Evolutionary conservation across 2,797 vertebrate genomes (phyloP).

Genomic region (Vipera latastei): DNA sequence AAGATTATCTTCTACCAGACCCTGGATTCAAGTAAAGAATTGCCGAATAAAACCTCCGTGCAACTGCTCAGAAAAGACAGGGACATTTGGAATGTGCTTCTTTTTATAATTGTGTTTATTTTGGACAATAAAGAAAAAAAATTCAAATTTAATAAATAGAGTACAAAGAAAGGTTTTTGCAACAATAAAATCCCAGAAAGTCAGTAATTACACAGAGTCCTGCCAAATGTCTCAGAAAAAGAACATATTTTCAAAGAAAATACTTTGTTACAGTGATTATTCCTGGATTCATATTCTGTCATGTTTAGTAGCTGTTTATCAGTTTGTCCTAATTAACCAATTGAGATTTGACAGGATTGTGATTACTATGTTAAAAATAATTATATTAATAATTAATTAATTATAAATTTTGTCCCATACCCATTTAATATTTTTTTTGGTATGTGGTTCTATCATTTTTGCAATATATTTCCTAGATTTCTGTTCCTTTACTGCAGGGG

Average conservation of each 20-base stretch:
- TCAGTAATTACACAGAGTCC: background rate
- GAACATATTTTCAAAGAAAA: background rate
- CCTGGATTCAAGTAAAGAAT: background rate
- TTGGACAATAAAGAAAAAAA: background rate
- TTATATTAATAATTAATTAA: background rate
- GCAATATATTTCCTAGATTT: background rate
- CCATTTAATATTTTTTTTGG: background rate
- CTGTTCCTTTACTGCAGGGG: background rate
- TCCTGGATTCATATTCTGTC: background rate
- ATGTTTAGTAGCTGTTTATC: background rate
- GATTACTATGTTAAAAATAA: background rate
- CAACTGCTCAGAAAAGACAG: background rate
- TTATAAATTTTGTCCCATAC: background rate
- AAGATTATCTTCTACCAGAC: background rate
- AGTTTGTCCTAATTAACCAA: background rate
- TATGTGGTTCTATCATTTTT: background rate
- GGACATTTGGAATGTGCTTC: background rate
- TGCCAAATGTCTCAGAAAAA: background rate
- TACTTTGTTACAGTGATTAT: background rate
- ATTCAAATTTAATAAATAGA: background rate
- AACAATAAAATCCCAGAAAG: background rate
- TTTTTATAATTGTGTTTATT: background rate
- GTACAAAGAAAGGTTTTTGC: background rate
- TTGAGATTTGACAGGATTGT: background rate
- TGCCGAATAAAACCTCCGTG: background rate